Percentiles rank a stretch among this genome's conserved stretches.
Conservation (phyloP, 2,113 vertebrate species). For the Amphilophus citrinellus region DNA sequence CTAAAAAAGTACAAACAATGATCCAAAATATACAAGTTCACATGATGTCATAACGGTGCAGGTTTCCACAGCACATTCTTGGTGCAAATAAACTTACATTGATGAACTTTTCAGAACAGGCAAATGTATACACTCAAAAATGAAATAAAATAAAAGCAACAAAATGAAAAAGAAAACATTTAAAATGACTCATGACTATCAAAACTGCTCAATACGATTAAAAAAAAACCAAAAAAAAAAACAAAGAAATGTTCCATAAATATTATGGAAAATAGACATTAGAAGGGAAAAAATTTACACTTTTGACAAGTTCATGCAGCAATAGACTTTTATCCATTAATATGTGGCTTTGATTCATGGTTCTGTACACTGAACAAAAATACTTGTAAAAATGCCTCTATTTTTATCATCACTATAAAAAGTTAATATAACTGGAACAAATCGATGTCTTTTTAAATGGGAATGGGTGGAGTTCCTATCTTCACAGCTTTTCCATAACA, state of each 20-base stretch:
- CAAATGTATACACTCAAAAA: conserved; percentile 59
- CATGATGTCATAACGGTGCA: conserved; percentile 85
- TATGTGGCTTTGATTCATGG: conserved; percentile 78
- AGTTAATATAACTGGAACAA: conserved; percentile 54
- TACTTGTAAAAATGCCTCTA: conserved; percentile 77
- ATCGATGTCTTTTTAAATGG: conserved; percentile 54
- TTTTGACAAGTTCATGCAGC: conserved; percentile 82
- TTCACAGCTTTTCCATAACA: conserved; percentile 76
- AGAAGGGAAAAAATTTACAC: conserved; percentile 71
- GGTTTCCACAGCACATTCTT: conserved; percentile 77
- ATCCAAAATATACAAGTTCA: conserved; percentile 96
- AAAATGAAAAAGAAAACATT: conserved; percentile 54
- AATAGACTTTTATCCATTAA: conserved; percentile 78
- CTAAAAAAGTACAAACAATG: conserved; percentile 88
- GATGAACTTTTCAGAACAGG: conserved; percentile 65
- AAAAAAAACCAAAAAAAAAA: conserved; percentile 63
- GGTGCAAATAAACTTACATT: conserved; percentile 76
- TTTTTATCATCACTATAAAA: conserved; percentile 75
- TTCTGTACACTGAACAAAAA: conserved; percentile 80
- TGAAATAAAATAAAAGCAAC: conserved; percentile 9
- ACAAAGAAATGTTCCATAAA: conserved; percentile 81
- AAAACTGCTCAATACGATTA: conserved; percentile 68
- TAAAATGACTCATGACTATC: conserved; percentile 67
- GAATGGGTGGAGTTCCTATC: conserved; percentile 67
- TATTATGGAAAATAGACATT: conserved; percentile 84